Evolutionary conservation across 2,888 invertebrate species (phyloP), one percentile per base, ranked within the genome.

Genomic region (Dichetophora obliterata): DNA sequence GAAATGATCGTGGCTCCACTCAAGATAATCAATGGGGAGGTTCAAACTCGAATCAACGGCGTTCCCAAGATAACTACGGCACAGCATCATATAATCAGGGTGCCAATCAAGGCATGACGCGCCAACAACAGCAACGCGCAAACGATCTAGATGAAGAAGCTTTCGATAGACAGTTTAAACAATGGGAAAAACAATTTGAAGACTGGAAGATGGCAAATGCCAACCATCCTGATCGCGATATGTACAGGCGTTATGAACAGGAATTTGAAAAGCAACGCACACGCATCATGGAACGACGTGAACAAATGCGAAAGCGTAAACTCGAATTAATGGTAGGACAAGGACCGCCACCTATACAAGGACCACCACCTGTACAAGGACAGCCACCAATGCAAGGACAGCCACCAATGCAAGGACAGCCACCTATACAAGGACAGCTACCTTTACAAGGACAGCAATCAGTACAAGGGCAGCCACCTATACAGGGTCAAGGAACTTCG

Each of bases 131-230:
- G 31, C 93, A 93, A 81, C 92, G 80, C 91, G 83, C 92, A 91
- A 91, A 92, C 16, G 86, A 86, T 5, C 75, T 88, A 48, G 95
- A 96, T 83, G 96, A 97, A 88, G 93, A 93, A 87, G 93, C 94
- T 77, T 98, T 98, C 90, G 95, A 96, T 86, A 93, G 94, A 79
- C 95, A 97, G 88, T 97, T 97, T 87, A 92, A 93, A 84, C 94
- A 95, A 85, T 98, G 97, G 97, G 96, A 97, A 89, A 92, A 95
- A 82, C 95, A 97, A 87, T 97, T 97, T 88, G 93, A 95, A 84
- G 94, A 94, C 83, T 98, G 98, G 98, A 95, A 95, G 86, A 92
- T 93, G 80, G 95, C 96, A 85, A 98, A 98, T 90, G 94, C 93
- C 50, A 95, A 96, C 88, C 97, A 97, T 90, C 97, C 97, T 0